Evolutionary conservation across 2,113 vertebrate genomes (phyloP), one percentile per base, ranked within the genome.

Genomic region (Rhinoptilus africanus): DNA sequence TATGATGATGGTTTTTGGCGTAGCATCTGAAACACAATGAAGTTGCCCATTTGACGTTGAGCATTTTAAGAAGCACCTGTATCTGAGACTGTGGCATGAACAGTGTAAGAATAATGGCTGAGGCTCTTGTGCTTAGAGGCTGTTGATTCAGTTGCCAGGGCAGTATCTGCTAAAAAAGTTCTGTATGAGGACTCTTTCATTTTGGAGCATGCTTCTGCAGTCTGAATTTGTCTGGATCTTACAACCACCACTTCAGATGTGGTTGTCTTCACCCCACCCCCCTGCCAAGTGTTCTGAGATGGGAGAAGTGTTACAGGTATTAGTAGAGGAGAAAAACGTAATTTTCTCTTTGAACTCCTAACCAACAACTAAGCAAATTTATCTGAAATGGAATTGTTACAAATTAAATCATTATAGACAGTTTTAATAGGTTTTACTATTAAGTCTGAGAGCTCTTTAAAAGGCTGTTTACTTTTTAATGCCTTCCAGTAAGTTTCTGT

Each of bases 171-270:
- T 12, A 3, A n/a, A 39, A 62, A 53, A 30, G 8, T 69, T 88
- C 14, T 68, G 8, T 92, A 1, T 24, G 60, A 71, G 37, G 27
- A 6, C 51, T 47, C 41, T 62, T 45, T 30, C 0, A 0, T 77
- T 91, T 62, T 82, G 35, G n/a, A 87, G 5, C 15, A 22, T n/a
- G 24, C 47, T 77, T 71, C 43, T 69, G 14, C 64, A 34, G 27
- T 20, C 26, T 85, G 32, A 34, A 9, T 43, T 91, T 1, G 0
- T 54, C 43, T 45, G 22, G 41, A 32, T 85, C 15, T 34, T 60
- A 23, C 0, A 0, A 53, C 11, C 14, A n/a, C 21, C 17, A 8
- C 8, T 32, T 73, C 16, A 60, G 24, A 54, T 22, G 16, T 10
- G 14, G 19, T 67, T 1, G 0, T 72, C 62, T 48, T 76, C 26